Conservation (phyloP, 2,888 invertebrate species). For the Lasiommata megera region DNA sequence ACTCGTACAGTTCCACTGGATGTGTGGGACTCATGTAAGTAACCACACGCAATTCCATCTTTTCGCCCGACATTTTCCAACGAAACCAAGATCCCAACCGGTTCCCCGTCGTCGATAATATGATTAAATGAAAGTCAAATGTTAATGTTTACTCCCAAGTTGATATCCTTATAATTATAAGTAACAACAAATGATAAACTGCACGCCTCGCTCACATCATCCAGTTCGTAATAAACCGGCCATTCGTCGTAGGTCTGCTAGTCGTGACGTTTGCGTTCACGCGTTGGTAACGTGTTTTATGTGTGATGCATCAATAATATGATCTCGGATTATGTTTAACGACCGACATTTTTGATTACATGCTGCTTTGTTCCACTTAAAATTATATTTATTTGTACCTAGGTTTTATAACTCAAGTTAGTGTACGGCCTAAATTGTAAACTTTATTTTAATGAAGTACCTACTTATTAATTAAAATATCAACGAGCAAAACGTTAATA, state of each 20-base stretch:
- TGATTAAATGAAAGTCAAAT: slow-evolving; percentile 14
- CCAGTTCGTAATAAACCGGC: slow-evolving; percentile 26
- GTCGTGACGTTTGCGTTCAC: slow-evolving; percentile 34
- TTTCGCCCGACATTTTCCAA: slow-evolving; percentile 52
- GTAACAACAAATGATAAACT: slow-evolving; percentile 20
- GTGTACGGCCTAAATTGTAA: too few species aligned
- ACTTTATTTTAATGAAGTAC: too few species aligned
- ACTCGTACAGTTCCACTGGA: slow-evolving; percentile 82
- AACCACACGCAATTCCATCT: slow-evolving; percentile 72
- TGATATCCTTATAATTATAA: slow-evolving; percentile 13
- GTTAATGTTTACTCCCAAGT: slow-evolving; percentile 5
- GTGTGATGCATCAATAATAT: slow-evolving; percentile 1
- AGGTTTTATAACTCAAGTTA: too few species aligned
- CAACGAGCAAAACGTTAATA: too few species aligned
- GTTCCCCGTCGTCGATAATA: neutral
- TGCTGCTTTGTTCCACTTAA: too few species aligned
- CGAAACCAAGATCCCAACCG: neutral
- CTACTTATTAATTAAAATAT: too few species aligned
- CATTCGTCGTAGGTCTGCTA: slow-evolving; percentile 17
- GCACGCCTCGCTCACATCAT: slow-evolving; percentile 24
- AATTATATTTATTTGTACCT: too few species aligned
- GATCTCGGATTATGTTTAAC: too few species aligned
- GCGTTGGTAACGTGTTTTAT: slow-evolving; percentile 32
- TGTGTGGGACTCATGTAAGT: slow-evolving; percentile 84
- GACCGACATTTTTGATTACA: neutral